Base-by-base conservation (phyloP, 2,888 invertebrate genomes). In the Andrena camellia region DNA sequence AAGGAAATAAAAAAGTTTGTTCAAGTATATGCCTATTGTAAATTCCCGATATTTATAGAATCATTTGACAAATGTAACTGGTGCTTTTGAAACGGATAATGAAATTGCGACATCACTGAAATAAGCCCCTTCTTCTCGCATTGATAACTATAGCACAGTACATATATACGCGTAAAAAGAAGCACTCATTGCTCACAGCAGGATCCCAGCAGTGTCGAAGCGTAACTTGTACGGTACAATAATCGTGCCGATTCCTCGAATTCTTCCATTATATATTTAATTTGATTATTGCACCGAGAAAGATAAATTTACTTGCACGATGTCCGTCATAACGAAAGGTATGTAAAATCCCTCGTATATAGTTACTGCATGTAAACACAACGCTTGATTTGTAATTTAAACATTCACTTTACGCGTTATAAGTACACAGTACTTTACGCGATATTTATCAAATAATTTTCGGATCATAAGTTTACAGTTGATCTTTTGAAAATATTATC, bases 281-380 rank as follows among this genome's bases (percentile, higher is more conserved):
- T 62, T 48, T 33, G 2, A 17, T n/a, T 54, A 17, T 66, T 60
- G 3, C 23, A 60, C 10, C 20, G 10, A 8, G 10, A 66, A 26
- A 50, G 42, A 17, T 4, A 48, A 63, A 54, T 48, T 20, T 33
- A 2, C 29, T 71, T 67, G 1, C 59, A 81, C 64, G 7, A 88
- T 88, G 88, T 84, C 88, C 13, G 17, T 72, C 23, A 29, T 35
- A 69, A 88, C 88, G 6, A 89, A 88, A 84, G 88, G 88, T 88
- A 88, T 7, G 72, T 72, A n/a, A 31, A 54, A 66, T 23, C n/a
- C 0, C 20, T 20, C 23, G 20, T n/a, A 35, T 31, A 66, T 6
- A 48, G 7, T 48, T 54, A 59, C 5, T 35, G 3, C 31, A 52
- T 4, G 2, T 20, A 29, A 64, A 50, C 50, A 57, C 26, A 23